Base-by-base conservation (phyloP, 2,113 vertebrate species). In the Astur gentilis region DNA sequence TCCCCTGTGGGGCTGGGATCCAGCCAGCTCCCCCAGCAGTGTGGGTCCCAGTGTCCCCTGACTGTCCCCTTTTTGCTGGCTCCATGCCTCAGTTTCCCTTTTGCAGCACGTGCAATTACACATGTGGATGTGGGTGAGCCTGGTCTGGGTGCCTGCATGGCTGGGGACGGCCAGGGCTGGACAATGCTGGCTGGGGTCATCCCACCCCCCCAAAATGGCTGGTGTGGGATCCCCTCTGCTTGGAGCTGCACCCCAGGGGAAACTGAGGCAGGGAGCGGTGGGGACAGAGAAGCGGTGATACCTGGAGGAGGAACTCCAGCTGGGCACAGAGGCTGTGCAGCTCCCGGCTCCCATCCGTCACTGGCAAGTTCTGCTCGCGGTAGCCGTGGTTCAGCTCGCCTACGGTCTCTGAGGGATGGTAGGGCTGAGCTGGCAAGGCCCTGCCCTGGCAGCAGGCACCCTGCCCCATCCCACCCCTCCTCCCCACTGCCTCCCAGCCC, bases 241-340 rank as follows among this genome's bases (percentile, higher is more conserved):
- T 50, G 61, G 27, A 83, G 17, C 14, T 52, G 38, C 2, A 4
- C 22, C 31, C 16, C n/a, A 78, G n/a, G 62, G 71, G n/a, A 88
- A 80, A 69, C 2, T 32, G 25, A 87, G 69, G 47, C 66, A 91
- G 47, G 40, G 54, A 76, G 23, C 0, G 2, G 17, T 4, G 4
- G 45, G n/a, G 40, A 44, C 3, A 4, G 8, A 79, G 58, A 32
- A 52, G 42, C 3, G 4, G 21, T 1, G 7, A 19, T 96, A 98
- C 98, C 97, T 98, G 98, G 36, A 98, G 96, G n/a, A 98, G 96
- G 75, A 96, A 97, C 77, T 98, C 98, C 57, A 98, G 92, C 90
- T 98, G 98, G 67, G 98, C 97, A 18, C 98, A 98, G 92, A 98
- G 96, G 49, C 97, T 95, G 75, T 98, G 97, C 52, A 98, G 95